A percentile compares a stretch with the other conserved stretches of the same genome.
Evolutionary conservation across 1,140 invertebrate species (phyloP).

Genomic region (Potamilus streckersoni): DNA sequence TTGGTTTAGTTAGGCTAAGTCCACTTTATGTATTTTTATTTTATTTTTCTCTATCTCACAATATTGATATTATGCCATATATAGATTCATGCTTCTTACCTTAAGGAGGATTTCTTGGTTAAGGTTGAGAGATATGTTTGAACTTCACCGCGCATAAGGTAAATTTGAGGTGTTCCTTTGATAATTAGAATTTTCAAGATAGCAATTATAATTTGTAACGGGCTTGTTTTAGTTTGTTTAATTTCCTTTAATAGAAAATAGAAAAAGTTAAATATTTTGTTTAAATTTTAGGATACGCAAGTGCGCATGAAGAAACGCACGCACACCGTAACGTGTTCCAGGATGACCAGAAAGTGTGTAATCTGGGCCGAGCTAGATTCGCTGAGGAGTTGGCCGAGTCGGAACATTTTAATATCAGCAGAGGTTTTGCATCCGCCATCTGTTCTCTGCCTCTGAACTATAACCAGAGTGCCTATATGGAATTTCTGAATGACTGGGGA

Average conservation of each 20-base stretch:
- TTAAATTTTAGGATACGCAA: slow-evolving; percentile 10
- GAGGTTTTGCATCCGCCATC: slow-evolving; percentile 24
- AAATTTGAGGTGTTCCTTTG: too few species aligned
- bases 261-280: too few species aligned
- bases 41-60: neutral
- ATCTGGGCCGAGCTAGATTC: slow-evolving; percentile 29
- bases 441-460: slow-evolving; percentile 20
- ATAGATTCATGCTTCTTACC: too few species aligned
- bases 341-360: slow-evolving; percentile 32
- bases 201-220: neutral
- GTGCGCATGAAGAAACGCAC: slow-evolving; percentile 17
- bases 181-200: too few species aligned
- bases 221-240: neutral
- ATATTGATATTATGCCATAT: neutral
- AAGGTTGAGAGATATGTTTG: too few species aligned
- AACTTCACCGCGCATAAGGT: too few species aligned
- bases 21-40: neutral
- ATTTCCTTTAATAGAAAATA: too few species aligned
- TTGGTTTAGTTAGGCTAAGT: neutral
- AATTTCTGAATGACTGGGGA: slow-evolving; percentile 31
- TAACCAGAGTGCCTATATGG: slow-evolving; percentile 18
- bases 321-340: slow-evolving; percentile 20
- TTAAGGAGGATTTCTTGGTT: too few species aligned
- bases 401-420: slow-evolving; percentile 22
- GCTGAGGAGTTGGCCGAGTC: slow-evolving; percentile 29